These are phyloP conservation scores for Rhorus exstirpatorius DNA, from an alignment of 2,888 invertebrate species.

Conservation along the genomic window DNA sequence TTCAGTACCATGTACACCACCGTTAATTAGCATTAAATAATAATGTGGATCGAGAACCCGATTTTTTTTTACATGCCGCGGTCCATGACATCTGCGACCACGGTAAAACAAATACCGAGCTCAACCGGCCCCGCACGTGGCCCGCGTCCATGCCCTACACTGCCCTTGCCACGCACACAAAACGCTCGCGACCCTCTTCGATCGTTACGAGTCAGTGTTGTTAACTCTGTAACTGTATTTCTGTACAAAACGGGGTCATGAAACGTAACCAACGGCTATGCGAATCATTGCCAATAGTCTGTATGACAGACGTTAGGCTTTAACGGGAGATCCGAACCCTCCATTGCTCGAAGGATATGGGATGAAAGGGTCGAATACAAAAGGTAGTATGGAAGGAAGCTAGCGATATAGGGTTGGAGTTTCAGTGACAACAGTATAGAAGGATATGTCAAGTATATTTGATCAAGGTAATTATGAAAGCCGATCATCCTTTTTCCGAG, in stretches of 20 bases:
- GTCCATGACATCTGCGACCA: too few species aligned
- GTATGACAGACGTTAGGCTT: conserved; percentile 35
- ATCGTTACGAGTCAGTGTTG: neutral
- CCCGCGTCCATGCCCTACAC: too few species aligned
- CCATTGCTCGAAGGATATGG: neutral
- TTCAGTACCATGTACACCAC: too few species aligned
- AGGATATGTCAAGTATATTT: conserved; percentile 42
- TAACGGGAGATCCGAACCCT: conserved; percentile 29
- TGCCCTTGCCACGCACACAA: too few species aligned
- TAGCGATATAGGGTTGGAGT: conserved; percentile 10
- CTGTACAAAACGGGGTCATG: neutral
- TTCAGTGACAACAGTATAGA: neutral
- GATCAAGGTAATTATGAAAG: conserved; percentile 36
- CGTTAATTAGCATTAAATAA: too few species aligned
- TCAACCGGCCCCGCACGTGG: too few species aligned
- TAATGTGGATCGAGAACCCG: too few species aligned
- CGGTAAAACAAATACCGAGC: too few species aligned
- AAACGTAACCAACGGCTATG: conserved; percentile 6
- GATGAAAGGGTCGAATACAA: conserved; percentile 4
- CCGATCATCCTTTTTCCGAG: conserved; percentile 12
- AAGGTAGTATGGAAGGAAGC: conserved; percentile 8
- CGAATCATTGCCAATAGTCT: conserved; percentile 1
- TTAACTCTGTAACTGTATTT: neutral
- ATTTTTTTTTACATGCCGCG: too few species aligned
- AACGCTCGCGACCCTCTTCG: too few species aligned